Base-by-base conservation (phyloP, 1,140 invertebrate species). In the Thaumetopoea pityocampa region DNA sequence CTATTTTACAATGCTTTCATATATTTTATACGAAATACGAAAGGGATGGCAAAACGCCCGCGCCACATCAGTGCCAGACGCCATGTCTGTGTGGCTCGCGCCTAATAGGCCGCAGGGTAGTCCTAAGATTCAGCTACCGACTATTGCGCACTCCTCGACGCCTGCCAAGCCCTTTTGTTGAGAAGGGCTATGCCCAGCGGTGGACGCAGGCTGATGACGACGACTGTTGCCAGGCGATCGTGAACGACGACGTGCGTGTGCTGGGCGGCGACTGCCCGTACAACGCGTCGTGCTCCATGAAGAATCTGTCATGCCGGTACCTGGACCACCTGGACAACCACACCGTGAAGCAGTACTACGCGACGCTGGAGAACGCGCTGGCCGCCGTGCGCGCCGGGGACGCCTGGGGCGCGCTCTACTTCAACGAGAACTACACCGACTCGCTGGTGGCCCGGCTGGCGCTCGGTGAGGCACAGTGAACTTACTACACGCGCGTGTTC, bases 401-500 rank as follows among this genome's bases (percentile, higher is more conserved):
- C 4, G 91, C 92, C 0, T 98, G 96, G 96, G 96, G 94, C 0
- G 91, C 92, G 2, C 67, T 98, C 4, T 91, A 93, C 55, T 94
- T 98, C 42, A 92, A 92, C 2, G 87, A 92, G 53, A 96, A 96
- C 64, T 98, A 96, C 60, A 94, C 96, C 0, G 90, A 92, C 41
- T 90, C 93, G 15, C 84, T 98, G 1, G 85, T 92, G 0, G 89
- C 90, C 2, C 87, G 94, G 51, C 87, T 94, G 51, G 86, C 89
- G 16, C 63, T 92, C 17, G 90, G 89, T 87, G 57, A 72, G 59
- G 16, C 4, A 11, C n/a, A n/a, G 12, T 16, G n/a, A 16, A 4
- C 12, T 32, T 32, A 28, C 10, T 6, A 6, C 4, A 5, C 3
- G 11, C 5, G 14, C 7, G 7, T 11, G 16, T 2, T 8, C 16